These are phyloP conservation scores for Lumbricus terrestris DNA, from an alignment of 2,888 invertebrate species.

Conservation along the genomic window DNA sequence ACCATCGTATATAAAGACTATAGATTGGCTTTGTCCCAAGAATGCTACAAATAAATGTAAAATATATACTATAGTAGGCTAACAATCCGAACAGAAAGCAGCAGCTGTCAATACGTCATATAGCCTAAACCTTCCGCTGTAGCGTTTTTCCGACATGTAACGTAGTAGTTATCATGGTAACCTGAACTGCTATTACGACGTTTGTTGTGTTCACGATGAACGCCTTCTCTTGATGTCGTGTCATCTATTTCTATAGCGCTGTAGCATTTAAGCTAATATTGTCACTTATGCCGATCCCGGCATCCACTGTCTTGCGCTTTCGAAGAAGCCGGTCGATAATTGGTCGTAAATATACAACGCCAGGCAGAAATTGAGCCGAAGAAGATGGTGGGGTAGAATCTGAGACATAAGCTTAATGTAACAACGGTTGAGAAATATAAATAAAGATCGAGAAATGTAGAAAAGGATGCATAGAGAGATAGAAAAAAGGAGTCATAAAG, in stretches of 20 bases:
- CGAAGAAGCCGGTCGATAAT: not conserved
- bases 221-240: not conserved
- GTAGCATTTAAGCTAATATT: not conserved
- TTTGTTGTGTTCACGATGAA: not conserved
- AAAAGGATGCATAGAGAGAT: not conserved
- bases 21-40: no score
- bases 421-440: not conserved
- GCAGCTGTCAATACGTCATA: no score
- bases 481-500: not conserved
- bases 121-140: no score
- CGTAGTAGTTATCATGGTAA: not conserved
- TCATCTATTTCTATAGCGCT: conserved; percentile 3
- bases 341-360: not conserved
- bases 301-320: not conserved
- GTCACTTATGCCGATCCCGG: conserved; percentile 3
- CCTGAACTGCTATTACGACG: not conserved
- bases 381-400: not conserved
- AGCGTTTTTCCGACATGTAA: no score
- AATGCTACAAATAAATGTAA: no score
- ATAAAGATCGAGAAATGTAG: not conserved
- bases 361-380: not conserved
- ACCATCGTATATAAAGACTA: no score
- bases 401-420: not conserved
- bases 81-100: no score
- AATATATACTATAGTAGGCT: no score